Percentiles rank a stretch among this genome's conserved stretches.
phyloP scores from a whole-genome alignment of 2,888 invertebrate species.

The Carabus problematicus region DNA sequence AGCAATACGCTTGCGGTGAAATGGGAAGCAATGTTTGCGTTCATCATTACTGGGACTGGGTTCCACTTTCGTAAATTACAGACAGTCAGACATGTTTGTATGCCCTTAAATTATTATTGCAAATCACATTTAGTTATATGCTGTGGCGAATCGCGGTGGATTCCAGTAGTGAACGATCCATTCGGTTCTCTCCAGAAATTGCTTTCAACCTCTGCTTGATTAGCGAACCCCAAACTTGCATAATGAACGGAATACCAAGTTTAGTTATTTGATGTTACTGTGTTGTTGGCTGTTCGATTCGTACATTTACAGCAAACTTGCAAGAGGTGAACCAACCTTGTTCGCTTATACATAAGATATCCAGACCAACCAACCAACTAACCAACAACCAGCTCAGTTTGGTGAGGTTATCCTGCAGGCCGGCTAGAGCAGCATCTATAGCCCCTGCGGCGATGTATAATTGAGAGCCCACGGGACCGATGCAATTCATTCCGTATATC shows the following conservation, averaged over 20 bases:
- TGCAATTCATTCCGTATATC: neutral
- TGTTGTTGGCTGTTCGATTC: conserved; percentile 36
- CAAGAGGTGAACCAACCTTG: too few species aligned
- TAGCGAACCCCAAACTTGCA: conserved; percentile 42
- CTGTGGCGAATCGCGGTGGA: conserved; percentile 15
- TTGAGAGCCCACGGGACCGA: neutral
- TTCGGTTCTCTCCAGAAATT: conserved; percentile 27
- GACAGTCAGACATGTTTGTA: conserved; percentile 31
- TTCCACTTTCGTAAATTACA: neutral
- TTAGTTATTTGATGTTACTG: conserved; percentile 40
- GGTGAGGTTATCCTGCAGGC: neutral
- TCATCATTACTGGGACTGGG: too few species aligned
- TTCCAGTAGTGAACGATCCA: conserved; percentile 18
- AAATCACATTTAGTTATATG: conserved; percentile 42
- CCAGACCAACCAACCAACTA: conserved; percentile 1
- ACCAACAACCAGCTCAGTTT: neutral
- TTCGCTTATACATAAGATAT: conserved; percentile 5
- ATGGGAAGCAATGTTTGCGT: neutral
- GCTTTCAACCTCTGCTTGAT: conserved; percentile 41
- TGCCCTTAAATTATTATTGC: conserved; percentile 40
- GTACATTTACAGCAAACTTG: conserved; percentile 27
- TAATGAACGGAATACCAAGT: conserved; percentile 42
- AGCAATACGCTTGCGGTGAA: neutral
- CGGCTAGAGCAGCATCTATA: neutral
- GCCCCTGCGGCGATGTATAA: conserved; percentile 3